Evolutionary conservation across 1,140 invertebrate species (phyloP).

Genomic region (Tetranychus urticae): DNA sequence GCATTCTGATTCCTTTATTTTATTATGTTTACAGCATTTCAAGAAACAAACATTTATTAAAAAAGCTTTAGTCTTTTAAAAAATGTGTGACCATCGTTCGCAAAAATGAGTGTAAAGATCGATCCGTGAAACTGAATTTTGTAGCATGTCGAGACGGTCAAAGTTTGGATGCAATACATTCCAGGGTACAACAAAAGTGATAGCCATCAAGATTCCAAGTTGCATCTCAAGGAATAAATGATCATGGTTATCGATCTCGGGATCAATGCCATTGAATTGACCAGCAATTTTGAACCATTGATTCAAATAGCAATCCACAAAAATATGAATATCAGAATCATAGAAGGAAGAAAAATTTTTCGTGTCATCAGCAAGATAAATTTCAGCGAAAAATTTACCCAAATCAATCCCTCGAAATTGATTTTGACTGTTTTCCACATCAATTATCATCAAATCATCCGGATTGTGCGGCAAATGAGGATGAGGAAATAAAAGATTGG

Average conservation of each 20-base stretch:
- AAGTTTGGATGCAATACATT: background rate
- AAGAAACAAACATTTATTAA: too few relatives aligned
- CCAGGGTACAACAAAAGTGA: background rate
- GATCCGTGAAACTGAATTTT: background rate
- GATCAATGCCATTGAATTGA: too few relatives aligned
- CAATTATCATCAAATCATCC: background rate
- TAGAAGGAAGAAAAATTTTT: background rate
- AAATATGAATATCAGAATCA: background rate
- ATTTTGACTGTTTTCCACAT: background rate
- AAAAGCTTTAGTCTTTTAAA: background rate
- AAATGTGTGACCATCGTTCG: background rate
- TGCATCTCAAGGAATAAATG: background rate
- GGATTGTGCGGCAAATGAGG: too few relatives aligned
- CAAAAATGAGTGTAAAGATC: background rate
- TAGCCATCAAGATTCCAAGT: background rate
- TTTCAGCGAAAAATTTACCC: background rate
- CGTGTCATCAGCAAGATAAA: background rate
- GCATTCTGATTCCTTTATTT: too few relatives aligned
- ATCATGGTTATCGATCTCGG: background rate
- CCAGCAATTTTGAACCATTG: background rate
- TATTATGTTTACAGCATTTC: too few relatives aligned
- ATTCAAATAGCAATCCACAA: background rate
- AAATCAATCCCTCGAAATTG: background rate
- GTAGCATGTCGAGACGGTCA: background rate
- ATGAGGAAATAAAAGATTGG: background rate